Evolutionary conservation across 2,113 vertebrate genomes (phyloP), one percentile per base, ranked within the genome.

Genomic region (Megaceryle maxima): DNA sequence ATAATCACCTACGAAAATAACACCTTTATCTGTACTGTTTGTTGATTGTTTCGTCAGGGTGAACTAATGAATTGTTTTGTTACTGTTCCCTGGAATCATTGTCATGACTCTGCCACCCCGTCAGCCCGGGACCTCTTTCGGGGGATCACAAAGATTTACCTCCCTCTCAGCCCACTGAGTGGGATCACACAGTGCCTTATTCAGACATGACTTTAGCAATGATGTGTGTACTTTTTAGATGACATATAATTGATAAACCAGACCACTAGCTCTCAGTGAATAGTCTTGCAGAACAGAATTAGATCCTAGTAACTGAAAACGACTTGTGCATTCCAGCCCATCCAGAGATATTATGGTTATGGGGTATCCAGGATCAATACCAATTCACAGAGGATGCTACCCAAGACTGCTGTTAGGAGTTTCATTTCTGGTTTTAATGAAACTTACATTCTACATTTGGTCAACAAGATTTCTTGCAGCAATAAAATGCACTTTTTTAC

Each of bases 341-440:
- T 56, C 72, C 83, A 82, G 75, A 68, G 66, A 77, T 63, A 68
- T 15, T 80, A 77, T 3, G 4, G 75, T 81, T 82, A 55, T 72
- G 62, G 87, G 83, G 41, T 78, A 87, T 86, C 37, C 51, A 72
- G 73, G 87, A 97, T 97, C 97, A 87, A 96, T 97, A 96, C 15
- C 82, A 92, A 91, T 96, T 90, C 94, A 84, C 78, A 92, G 73
- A 96, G 79, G 96, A 90, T 84, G n/a, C 81, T 96, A 60, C 44
- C 64, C 78, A 77, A 72, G 50, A 70, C 75, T 86, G 46, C 44
- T n/a, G 41, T 55, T 67, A 79, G 69, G 57, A 88, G 24, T 95
- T 97, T 97, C 73, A 96, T 97, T 96, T 96, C 83, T 96, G 75
- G 29, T 31, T 96, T 94, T 92, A 96, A 94, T 92, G 79, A 96